Conservation (phyloP, 2,113 vertebrate species). For the Macrotus californicus region DNA sequence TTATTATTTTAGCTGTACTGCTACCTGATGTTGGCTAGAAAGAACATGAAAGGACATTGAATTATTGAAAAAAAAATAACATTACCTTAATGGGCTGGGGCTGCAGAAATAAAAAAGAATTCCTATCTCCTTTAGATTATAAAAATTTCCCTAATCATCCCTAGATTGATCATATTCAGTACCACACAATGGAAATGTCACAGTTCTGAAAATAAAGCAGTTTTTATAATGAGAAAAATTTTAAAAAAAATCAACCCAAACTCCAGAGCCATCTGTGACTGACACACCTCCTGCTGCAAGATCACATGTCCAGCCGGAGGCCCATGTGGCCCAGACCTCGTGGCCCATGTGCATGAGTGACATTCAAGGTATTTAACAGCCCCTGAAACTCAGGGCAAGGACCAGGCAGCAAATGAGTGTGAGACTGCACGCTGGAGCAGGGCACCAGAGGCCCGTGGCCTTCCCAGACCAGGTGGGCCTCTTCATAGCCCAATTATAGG, state of each 20-base stretch:
- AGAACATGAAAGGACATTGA: background rate
- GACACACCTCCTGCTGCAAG: background rate
- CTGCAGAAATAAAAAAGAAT: constrained; percentile 43
- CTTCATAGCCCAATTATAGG: background rate
- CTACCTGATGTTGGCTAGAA: background rate
- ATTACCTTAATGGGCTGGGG: constrained; percentile 27
- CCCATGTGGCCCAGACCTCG: background rate
- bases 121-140: constrained; percentile 34
- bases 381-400: background rate
- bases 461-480: background rate
- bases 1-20: background rate
- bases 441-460: background rate
- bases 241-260: background rate
- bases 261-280: background rate
- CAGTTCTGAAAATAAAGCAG: constrained; percentile 28
- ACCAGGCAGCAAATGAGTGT: background rate
- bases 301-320: background rate
- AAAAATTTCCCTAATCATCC: constrained; percentile 43
- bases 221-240: constrained; percentile 3
- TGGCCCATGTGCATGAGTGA: background rate
- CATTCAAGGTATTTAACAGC: background rate
- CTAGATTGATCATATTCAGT: constrained; percentile 1
- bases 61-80: background rate
- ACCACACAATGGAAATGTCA: background rate
- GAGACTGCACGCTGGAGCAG: background rate